Conservation (phyloP, 2,113 vertebrate genomes). For the Sterna hirundo region DNA sequence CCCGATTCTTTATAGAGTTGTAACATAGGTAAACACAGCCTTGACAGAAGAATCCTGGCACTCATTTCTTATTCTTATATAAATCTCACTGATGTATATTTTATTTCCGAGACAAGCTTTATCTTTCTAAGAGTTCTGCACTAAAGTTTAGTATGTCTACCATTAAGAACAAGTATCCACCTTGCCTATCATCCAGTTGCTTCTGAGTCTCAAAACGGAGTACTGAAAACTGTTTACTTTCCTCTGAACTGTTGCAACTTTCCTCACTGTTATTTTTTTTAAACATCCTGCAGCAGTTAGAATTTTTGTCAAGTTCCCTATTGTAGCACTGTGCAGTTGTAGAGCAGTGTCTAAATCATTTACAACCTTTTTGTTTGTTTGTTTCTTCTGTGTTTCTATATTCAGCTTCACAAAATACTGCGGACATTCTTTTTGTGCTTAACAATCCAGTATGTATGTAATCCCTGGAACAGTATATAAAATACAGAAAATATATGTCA, state of each 20-base stretch:
- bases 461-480: fast-evolving
- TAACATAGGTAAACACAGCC: too few relatives aligned
- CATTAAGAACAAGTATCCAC: too few relatives aligned
- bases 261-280: too few relatives aligned
- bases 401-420: neutral
- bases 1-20: neutral
- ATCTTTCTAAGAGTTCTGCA: too few relatives aligned
- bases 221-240: too few relatives aligned
- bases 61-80: neutral
- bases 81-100: neutral
- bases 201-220: too few relatives aligned
- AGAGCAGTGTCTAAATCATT: neutral
- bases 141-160: too few relatives aligned
- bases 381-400: neutral
- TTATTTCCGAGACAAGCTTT: too few relatives aligned
- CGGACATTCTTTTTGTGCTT: neutral
- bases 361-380: neutral
- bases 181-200: too few relatives aligned
- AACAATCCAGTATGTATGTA: neutral
- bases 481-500: neutral
- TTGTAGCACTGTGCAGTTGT: neutral
- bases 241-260: too few relatives aligned
- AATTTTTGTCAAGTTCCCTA: neutral
- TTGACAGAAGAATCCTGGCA: neutral
- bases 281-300: too few relatives aligned